Evolutionary conservation across 2,888 invertebrate genomes (phyloP), one percentile per base, ranked within the genome.

Genomic region (Fissipunctia ypsillon): DNA sequence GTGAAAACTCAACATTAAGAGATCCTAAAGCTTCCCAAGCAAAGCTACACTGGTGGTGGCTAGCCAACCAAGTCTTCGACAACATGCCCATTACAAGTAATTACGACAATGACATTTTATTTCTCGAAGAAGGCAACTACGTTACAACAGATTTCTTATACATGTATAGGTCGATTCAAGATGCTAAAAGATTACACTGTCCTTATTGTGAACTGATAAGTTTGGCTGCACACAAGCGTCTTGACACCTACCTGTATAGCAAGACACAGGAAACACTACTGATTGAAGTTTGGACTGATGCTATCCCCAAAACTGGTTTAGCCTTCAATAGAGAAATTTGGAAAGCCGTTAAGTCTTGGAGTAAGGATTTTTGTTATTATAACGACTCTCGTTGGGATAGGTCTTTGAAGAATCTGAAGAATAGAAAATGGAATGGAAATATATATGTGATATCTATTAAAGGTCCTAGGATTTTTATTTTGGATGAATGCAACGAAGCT

Each of bases 31-130:
- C 85, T 1, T 81, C 84, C 4, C 92, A 93, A 73, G 73, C 79
- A 19, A 93, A 92, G 73, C 89, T 89, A 28, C 89, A 89, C 45
- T 91, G 90, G 92, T 93, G 91, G 93, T 93, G 90, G 93, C 89
- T 89, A 66, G 75, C 81, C 4, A 90, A 87, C 66, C 85, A 86
- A 43, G 84, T 93, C 0, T 93, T 92, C 67, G 88, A 91, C 43
- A 70, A 87, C 52, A 70, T 92, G 31, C 69, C 80, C 12, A 75
- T 76, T 2, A 74, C 69, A n/a, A 65, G 81, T 35, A 69, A 88
- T 69, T 70, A 87, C 63, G 9, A 88, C 9, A 64, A 83, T 19
- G 64, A 84, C 56, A 65, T 92, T 56, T 61, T 90, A 74, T 83
- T 90, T 73, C 74, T 90, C 25, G 75, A 90, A 79, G 84, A 90